Conservation (phyloP, 2,888 invertebrate species). For the Yponomeuta sedellus region DNA sequence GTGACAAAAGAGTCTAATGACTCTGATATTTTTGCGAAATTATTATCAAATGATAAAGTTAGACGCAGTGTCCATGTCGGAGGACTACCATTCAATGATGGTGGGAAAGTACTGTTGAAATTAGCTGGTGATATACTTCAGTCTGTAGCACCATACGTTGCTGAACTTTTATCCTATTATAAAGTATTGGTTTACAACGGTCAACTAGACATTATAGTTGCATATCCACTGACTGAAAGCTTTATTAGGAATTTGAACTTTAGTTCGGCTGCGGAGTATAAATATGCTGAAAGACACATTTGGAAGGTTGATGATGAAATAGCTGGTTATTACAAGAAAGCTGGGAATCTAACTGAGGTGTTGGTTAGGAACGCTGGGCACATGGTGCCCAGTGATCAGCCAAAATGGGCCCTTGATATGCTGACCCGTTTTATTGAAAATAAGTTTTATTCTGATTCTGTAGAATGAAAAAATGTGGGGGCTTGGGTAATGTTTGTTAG, state of each 20-base stretch:
- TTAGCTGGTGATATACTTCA: constrained; percentile 75
- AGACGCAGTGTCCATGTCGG: constrained; percentile 79
- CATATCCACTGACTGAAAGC: constrained; percentile 74
- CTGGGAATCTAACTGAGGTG: constrained; percentile 82
- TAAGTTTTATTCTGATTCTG: constrained; percentile 29
- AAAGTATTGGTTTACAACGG: constrained; percentile 80
- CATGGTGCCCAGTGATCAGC: constrained; percentile 80
- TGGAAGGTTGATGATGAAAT: constrained; percentile 81
- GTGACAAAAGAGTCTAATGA: constrained; percentile 62
- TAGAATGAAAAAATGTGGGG: too few relatives aligned
- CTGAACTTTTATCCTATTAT: constrained; percentile 64
- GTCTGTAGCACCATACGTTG: constrained; percentile 68
- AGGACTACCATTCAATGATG: constrained; percentile 67
- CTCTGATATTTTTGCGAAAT: constrained; percentile 44
- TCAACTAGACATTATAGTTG: constrained; percentile 80
- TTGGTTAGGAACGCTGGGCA: constrained; percentile 87
- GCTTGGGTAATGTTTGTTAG: background rate
- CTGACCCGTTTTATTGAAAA: constrained; percentile 70
- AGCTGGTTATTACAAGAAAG: constrained; percentile 84
- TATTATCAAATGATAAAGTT: constrained; percentile 52
- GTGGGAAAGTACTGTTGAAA: constrained; percentile 62
- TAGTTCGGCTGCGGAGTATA: constrained; percentile 77
- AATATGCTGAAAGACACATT: constrained; percentile 73
- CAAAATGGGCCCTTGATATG: constrained; percentile 74
- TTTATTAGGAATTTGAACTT: constrained; percentile 84